Percentiles rank a stretch among this genome's conserved stretches.
Conservation (phyloP, 2,888 invertebrate genomes). For the Dasypogon diadema region DNA sequence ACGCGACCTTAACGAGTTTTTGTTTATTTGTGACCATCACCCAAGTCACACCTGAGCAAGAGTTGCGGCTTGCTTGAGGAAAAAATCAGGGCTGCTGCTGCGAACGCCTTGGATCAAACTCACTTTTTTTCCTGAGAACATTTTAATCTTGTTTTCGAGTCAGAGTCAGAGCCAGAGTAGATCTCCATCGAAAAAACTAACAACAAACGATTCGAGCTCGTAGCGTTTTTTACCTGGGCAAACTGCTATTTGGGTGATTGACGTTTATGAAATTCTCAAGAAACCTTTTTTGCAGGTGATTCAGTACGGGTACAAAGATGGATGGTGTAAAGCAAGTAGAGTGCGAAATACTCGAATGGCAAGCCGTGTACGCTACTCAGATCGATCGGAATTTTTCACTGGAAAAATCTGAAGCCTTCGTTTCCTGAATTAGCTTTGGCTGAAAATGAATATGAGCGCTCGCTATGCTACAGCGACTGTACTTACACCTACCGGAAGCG, state of each 20-base stretch:
- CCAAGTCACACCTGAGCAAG: not conserved
- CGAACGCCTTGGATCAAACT: not conserved
- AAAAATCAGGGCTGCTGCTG: not conserved
- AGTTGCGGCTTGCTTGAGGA: not conserved
- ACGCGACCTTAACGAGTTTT: slow-evolving; percentile 20
- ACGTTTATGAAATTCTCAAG: not conserved
- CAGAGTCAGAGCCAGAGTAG: no score
- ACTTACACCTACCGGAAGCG: slow-evolving; percentile 15
- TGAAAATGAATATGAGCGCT: not conserved
- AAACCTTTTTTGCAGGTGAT: no score
- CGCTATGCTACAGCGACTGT: no score
- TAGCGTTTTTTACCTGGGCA: no score
- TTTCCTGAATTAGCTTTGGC: not conserved
- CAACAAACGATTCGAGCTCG: no score
- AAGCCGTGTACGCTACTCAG: not conserved
- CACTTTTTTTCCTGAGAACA: not conserved
- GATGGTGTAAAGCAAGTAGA: not conserved
- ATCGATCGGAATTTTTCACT: not conserved
- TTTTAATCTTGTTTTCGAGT: slow-evolving; percentile 1
- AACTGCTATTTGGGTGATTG: not conserved
- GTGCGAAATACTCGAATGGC: slow-evolving; percentile 1
- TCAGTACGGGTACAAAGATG: no score
- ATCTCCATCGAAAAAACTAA: no score
- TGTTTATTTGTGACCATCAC: not conserved
- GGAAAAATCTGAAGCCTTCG: not conserved